A percentile compares a stretch with the other conserved stretches of the same genome.
These are phyloP conservation scores for Falco columbarius DNA, from an alignment of 2,797 vertebrate species.

Conservation along the genomic window DNA sequence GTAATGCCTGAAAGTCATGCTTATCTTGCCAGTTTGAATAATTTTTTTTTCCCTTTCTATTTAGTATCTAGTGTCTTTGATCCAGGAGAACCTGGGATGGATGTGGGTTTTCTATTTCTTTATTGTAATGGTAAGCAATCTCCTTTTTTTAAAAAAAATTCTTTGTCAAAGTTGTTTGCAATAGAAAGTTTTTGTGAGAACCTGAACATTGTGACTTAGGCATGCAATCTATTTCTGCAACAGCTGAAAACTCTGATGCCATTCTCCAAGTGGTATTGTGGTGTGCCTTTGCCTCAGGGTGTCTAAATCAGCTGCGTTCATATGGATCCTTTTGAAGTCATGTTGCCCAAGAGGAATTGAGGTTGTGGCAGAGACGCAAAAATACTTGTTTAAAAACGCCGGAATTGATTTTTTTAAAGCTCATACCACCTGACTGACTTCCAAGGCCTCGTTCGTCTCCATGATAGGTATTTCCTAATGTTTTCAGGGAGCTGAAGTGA, in stretches of 20 bases:
- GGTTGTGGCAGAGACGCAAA: background rate
- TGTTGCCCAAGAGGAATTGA: background rate
- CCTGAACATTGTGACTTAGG: background rate
- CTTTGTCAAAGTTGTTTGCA: background rate
- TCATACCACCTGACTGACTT: background rate
- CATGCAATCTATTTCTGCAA: background rate
- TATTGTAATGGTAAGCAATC: slow-evolving; percentile 89
- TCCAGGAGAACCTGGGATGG: slow-evolving; percentile 90
- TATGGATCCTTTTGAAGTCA: background rate
- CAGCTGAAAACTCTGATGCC: background rate
- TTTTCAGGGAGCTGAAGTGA: background rate
- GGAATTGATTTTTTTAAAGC: background rate
- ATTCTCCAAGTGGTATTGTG: background rate
- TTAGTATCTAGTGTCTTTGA: slow-evolving; percentile 89
- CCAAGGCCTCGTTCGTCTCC: background rate
- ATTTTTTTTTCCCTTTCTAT: background rate
- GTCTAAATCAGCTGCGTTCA: background rate
- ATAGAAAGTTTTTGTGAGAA: background rate
- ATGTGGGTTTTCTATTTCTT: slow-evolving; percentile 97
- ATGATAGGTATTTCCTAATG: accelerated
- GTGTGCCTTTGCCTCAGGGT: background rate
- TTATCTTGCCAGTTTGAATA: background rate
- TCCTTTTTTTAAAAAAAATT: background rate
- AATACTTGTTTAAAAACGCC: background rate
- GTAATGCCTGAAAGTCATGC: background rate